These are phyloP conservation scores for Cebus imitator DNA, from an alignment of 2,113 vertebrate species.

Conservation along the genomic window DNA sequence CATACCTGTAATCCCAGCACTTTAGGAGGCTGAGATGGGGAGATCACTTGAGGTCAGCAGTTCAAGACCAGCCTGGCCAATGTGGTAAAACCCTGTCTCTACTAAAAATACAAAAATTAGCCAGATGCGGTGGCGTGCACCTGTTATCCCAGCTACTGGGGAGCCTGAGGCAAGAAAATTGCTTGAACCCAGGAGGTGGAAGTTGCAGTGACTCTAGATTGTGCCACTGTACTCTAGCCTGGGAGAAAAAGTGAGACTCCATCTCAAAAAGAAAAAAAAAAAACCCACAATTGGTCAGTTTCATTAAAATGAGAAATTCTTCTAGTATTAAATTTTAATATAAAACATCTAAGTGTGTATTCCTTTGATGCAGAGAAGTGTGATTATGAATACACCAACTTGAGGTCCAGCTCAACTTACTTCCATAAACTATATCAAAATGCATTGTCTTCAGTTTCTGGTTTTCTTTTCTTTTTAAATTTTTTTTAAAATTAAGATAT, in stretches of 20 bases:
- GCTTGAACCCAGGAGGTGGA: not conserved
- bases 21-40: not conserved
- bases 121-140: not conserved
- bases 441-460: not conserved
- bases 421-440: not conserved
- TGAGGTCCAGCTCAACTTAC: not conserved
- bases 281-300: too few species aligned
- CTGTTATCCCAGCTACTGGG: not conserved
- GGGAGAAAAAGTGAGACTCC: not conserved
- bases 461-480: not conserved
- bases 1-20: not conserved
- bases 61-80: not conserved
- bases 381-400: not conserved
- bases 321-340: conserved; percentile 20
- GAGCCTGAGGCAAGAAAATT: not conserved
- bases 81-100: not conserved
- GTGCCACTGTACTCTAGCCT: not conserved
- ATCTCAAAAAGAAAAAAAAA: not conserved
- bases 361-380: not conserved
- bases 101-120: not conserved
- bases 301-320: not conserved
- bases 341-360: not conserved
- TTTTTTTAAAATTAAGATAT: not conserved
- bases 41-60: not conserved
- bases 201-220: not conserved